Evolutionary conservation across 2,797 vertebrate genomes (phyloP).

Genomic region (Sternotherus odoratus): DNA sequence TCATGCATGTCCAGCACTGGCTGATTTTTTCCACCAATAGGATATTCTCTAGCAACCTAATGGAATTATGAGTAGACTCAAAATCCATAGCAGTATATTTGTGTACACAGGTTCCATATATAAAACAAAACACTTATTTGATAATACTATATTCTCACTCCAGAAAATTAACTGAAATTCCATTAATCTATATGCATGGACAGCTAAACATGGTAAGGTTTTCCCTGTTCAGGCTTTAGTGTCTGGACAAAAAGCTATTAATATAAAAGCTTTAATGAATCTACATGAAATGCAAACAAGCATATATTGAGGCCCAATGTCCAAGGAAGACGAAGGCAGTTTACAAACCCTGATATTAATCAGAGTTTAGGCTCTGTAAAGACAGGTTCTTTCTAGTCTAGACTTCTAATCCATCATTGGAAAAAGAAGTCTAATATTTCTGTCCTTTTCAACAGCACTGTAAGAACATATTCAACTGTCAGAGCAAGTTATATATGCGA

Average conservation of each 20-base stretch:
- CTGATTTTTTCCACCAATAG: neutral
- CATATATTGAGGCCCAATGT: slow-evolving; percentile 61
- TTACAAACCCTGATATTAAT: slow-evolving; percentile 54
- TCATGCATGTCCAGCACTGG: accelerated
- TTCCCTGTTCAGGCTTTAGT: neutral
- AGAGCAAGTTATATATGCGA: neutral
- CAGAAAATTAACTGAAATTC: slow-evolving; percentile 36
- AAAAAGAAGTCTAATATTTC: slow-evolving; percentile 61
- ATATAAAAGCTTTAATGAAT: slow-evolving; percentile 65
- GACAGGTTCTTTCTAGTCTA: slow-evolving; percentile 59
- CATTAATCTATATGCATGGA: slow-evolving; percentile 60
- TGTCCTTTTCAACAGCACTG: slow-evolving; percentile 28
- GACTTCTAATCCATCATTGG: slow-evolving; percentile 67
- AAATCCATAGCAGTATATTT: neutral
- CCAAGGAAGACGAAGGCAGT: slow-evolving; percentile 19
- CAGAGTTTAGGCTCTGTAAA: slow-evolving; percentile 56
- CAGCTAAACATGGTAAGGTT: slow-evolving; percentile 43
- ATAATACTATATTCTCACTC: neutral
- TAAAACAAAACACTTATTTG: neutral
- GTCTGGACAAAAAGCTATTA: slow-evolving; percentile 70
- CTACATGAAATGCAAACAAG: slow-evolving; percentile 54
- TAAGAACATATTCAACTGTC: slow-evolving; percentile 50
- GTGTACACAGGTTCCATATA: neutral
- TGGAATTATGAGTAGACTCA: neutral
- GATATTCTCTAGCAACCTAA: neutral